Evolutionary conservation across 2,113 vertebrate genomes (phyloP).

Genomic region (Scatophagus argus): DNA sequence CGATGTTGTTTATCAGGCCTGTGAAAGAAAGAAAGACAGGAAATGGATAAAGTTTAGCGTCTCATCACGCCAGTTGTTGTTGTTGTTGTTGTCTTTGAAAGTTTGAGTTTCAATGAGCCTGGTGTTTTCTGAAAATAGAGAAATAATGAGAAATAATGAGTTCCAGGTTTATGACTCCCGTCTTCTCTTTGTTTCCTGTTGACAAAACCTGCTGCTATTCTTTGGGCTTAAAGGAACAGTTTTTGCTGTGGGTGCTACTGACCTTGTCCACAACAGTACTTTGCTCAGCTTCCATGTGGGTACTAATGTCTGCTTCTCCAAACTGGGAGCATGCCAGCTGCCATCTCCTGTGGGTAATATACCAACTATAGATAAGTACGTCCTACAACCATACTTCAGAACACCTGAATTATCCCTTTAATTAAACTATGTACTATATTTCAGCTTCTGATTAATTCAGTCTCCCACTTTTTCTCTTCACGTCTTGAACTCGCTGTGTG

Average conservation of each 20-base stretch:
- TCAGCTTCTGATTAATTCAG: constrained; percentile 17
- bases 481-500: constrained; percentile 1
- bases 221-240: too few relatives aligned
- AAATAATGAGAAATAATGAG: neutral
- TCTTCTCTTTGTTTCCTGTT: neutral
- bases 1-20: neutral
- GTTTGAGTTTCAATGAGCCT: too few relatives aligned
- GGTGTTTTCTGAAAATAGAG: neutral
- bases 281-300: too few relatives aligned
- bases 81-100: neutral
- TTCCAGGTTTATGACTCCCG: neutral
- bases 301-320: too few relatives aligned
- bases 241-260: too few relatives aligned
- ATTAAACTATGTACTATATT: constrained; percentile 14
- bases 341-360: too few relatives aligned
- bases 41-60: too few relatives aligned
- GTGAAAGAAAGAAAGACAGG: neutral
- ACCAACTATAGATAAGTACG: too few relatives aligned
- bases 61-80: neutral
- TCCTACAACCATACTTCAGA: too few relatives aligned
- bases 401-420: too few relatives aligned
- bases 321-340: too few relatives aligned
- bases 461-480: neutral
- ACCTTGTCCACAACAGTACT: too few relatives aligned
- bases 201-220: neutral